Evolutionary conservation across 2,888 invertebrate genomes (phyloP).

Genomic region (Drosophila helvetica): DNA sequence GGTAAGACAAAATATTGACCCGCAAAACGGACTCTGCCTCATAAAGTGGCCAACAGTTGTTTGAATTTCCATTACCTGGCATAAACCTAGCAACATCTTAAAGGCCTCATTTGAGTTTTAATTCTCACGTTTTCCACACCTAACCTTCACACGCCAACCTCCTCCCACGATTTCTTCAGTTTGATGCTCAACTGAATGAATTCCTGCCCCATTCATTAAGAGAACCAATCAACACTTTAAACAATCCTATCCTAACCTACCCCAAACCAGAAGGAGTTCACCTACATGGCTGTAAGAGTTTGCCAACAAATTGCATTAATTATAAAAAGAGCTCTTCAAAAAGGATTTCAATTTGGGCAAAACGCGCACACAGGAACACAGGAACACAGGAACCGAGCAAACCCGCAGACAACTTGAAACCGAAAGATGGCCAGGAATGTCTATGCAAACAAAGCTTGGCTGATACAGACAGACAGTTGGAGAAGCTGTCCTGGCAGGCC

Average conservation of each 20-base stretch:
- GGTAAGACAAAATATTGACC: too few species aligned
- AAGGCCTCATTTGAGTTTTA: not conserved
- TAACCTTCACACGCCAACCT: not conserved
- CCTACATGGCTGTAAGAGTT: conserved; percentile 30
- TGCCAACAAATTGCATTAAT: conserved; percentile 72
- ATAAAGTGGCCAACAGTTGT: not conserved
- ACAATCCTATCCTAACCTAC: conserved; percentile 13
- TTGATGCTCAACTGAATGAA: not conserved
- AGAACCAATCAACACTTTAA: conserved; percentile 16
- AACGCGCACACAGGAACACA: conserved; percentile 16
- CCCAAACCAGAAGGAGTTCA: conserved; percentile 2
- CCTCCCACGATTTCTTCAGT: not conserved
- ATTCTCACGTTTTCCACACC: not conserved
- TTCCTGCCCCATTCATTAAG: conserved; percentile 9
- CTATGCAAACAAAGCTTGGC: conserved; percentile 59
- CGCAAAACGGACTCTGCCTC: not conserved
- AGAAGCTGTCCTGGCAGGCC: conserved; percentile 38
- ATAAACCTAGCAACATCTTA: not conserved
- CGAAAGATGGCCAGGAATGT: conserved; percentile 55
- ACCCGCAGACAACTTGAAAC: conserved; percentile 41
- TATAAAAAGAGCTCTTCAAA: conserved; percentile 66
- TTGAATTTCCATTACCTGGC: not conserved
- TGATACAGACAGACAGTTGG: conserved; percentile 4
- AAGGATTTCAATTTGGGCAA: conserved; percentile 58
- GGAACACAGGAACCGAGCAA: conserved; percentile 13